Percentiles rank a stretch among this genome's conserved stretches.
These are phyloP conservation scores for Brevimyrus niger DNA, from an alignment of 2,113 vertebrate species.

Conservation along the genomic window DNA sequence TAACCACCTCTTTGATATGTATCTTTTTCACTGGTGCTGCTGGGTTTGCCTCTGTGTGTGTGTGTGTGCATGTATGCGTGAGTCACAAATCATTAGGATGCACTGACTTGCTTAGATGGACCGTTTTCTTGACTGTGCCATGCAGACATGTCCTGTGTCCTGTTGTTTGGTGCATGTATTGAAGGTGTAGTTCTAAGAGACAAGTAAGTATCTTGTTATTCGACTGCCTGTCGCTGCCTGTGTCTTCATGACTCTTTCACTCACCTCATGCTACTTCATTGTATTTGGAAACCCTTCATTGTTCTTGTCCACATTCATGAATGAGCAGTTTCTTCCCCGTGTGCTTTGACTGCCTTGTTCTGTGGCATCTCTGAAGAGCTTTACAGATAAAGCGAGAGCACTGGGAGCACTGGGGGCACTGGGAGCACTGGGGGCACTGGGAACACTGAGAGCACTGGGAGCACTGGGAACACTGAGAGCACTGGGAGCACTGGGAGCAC, in stretches of 20 bases:
- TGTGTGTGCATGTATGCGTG: not conserved
- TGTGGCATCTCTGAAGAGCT: not conserved
- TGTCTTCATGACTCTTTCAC: not conserved
- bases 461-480: too few species aligned
- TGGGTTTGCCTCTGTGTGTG: not conserved
- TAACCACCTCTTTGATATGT: constrained; percentile 92
- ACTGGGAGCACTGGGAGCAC: not conserved
- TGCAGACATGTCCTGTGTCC: constrained; percentile 83
- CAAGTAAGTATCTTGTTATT: constrained; percentile 66
- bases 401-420: too few species aligned
- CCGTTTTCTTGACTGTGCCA: constrained; percentile 35
- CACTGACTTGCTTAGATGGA: not conserved
- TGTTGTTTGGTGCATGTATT: constrained; percentile 89
- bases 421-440: not conserved
- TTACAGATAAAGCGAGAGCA: not conserved
- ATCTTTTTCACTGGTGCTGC: constrained; percentile 60
- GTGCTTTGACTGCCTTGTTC: not conserved
- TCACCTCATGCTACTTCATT: not conserved
- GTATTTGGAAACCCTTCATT: not conserved
- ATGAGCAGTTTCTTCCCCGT: not conserved
- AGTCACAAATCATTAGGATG: not conserved
- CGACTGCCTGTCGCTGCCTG: not conserved
- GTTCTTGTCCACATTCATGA: not conserved
- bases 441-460: not conserved
- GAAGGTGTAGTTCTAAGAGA: constrained; percentile 89